Base-by-base conservation (phyloP, 1,140 invertebrate species). In the Lasioglossum albipes region DNA sequence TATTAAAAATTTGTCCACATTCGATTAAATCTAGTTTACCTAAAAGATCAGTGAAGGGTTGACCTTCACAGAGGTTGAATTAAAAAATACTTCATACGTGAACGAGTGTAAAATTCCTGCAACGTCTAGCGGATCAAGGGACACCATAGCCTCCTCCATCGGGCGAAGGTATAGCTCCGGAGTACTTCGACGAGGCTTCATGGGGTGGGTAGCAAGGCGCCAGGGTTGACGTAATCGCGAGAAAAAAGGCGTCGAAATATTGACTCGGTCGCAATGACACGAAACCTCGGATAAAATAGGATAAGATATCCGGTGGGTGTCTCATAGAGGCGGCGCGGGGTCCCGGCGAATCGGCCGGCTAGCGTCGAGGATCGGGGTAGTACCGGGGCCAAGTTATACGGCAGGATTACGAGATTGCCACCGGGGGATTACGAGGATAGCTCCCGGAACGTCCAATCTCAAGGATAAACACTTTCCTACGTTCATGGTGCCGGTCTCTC, bases 361-460 rank as follows among this genome's bases (percentile, higher is more conserved):
- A n/a, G 20, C 57, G 18, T 59, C 20, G 57, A 75, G 49, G 76
- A 75, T 54, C 59, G 73, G 66, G 81, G 66, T 80, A 75, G 70
- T 75, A 67, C 73, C 66, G 79, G 82, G 79, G 82, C 87, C 87
- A 89, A 93, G 91, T 93, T 93, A 93, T 93, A 93, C 84, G 89
- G 86, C 88, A 87, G 90, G 91, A 93, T 93, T 93, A 92, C 92
- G 91, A 92, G 92, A 93, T 93, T 93, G 92, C 92, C 90, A 90
- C 90, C 88, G 88, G 88, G 91, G 91, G 91, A 93, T 93, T 93
- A 93, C 91, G 88, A 91, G 88, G 91, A 93, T 92, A 91, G 90
- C 90, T 92, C 89, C 83, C 75, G 88, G 90, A 87, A 93, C 91
- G 92, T 93, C 92, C 91, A 93, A 93, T 93, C 92, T 93, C 90